Conservation (phyloP, 1,140 invertebrate genomes). For the Habropoda laboriosa region DNA sequence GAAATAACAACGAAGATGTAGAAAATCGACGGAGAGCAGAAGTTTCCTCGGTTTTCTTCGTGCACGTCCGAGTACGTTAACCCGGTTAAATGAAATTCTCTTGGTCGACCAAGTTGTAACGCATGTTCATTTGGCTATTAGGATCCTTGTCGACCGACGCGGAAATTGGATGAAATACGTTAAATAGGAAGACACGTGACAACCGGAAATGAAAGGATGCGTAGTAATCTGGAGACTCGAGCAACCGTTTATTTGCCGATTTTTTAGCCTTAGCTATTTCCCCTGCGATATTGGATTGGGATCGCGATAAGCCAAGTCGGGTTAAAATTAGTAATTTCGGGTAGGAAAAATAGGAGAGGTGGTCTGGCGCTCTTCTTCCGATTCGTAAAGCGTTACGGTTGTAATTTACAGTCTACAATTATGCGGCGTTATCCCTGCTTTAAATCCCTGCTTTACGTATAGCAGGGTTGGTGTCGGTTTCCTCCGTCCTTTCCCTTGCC, state of each 20-base stretch:
- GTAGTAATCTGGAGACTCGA: neutral
- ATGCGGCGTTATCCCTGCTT: neutral
- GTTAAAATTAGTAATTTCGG: neutral
- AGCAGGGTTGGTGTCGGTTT: neutral
- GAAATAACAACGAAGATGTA: no score
- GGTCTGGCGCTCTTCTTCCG: neutral
- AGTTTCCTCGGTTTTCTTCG: no score
- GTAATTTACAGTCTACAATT: constrained; percentile 9
- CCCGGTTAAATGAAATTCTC: no score
- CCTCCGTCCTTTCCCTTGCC: no score
- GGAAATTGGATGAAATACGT: constrained; percentile 71
- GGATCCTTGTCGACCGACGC: constrained; percentile 53
- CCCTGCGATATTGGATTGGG: no score
- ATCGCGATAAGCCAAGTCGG: no score
- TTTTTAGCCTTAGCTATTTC: no score
- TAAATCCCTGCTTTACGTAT: constrained; percentile 14
- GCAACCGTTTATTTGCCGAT: no score
- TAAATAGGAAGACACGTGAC: constrained; percentile 52
- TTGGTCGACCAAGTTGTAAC: neutral
- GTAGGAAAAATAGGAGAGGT: no score
- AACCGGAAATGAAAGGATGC: constrained; percentile 68
- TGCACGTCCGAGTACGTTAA: no score
- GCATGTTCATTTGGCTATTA: no score
- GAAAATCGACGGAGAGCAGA: no score
- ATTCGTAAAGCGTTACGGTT: neutral